Percentiles rank a stretch among this genome's conserved stretches.
phyloP scores from a whole-genome alignment of 1,140 invertebrate species.

The Andricus grossulariae region DNA sequence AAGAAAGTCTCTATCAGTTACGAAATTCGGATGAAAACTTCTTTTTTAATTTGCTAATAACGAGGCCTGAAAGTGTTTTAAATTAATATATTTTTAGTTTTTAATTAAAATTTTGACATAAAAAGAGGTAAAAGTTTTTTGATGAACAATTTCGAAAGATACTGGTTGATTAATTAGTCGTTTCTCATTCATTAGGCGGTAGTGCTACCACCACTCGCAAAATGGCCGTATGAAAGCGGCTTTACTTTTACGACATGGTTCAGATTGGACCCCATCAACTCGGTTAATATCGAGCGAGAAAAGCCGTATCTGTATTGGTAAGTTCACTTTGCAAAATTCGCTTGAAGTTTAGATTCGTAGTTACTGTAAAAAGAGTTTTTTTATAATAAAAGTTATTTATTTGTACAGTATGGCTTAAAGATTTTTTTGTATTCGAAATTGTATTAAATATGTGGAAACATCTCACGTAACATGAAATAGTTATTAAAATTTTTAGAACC shows the following conservation, averaged over 20 bases:
- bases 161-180: not conserved
- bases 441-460: too few relatives aligned
- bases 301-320: constrained; percentile 99
- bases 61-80: too few relatives aligned
- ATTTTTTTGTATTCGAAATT: not conserved
- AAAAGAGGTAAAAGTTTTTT: not conserved
- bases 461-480: too few relatives aligned
- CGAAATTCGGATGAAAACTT: too few relatives aligned
- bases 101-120: not conserved
- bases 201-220: constrained; percentile 95
- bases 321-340: constrained; percentile 67
- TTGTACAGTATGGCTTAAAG: constrained; percentile 35
- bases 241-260: constrained; percentile 99
- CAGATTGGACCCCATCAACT: constrained; percentile 97
- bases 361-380: constrained; percentile 36
- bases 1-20: too few relatives aligned
- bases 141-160: not conserved
- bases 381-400: constrained; percentile 42
- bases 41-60: too few relatives aligned
- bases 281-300: constrained; percentile 98
- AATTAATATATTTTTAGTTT: too few relatives aligned
- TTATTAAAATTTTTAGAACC: too few relatives aligned
- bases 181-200: constrained; percentile 84
- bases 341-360: constrained; percentile 33
- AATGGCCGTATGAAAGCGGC: constrained; percentile 99